Base-by-base conservation (phyloP, 1,140 invertebrate species). In the Drosophila teissieri region DNA sequence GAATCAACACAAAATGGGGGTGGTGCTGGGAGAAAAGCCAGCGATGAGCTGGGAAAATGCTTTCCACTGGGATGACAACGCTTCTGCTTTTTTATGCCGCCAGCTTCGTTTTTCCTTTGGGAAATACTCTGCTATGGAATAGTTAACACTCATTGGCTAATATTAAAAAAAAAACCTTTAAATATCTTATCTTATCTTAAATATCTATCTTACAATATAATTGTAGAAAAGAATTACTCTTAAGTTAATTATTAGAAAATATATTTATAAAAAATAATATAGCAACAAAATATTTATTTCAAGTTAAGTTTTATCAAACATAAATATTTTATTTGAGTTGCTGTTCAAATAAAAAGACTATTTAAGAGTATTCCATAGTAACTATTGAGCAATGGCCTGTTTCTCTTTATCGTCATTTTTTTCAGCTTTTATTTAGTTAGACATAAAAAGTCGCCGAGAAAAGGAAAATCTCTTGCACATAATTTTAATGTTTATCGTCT, bases 401-500 rank as follows among this genome's bases (percentile, higher is more conserved):
- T 19, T 19, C 8, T 36, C 34, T 67, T 61, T 81, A 64, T 55
- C 81, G 45, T 73, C 24, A 69, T 39, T 49, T 69, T 77, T 78
- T 62, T 42, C 19, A 39, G 17, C 34, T 63, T 64, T 57, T 52
- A 40, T 75, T 68, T 44, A 17, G 12, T 24, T 42, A 19, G 22
- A 27, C 15, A 36, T 15, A 67, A 65, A 63, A 49, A 69, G 15
- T 37, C 24, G 14, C 11, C 7, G 36, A 53, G 34, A 54, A 72
- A 55, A 64, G 31, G 40, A 60, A 84, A 84, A 85, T 85, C 72
- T 83, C 79, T 80, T 68, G 73, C 64, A 89, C 84, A 91, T 91
- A 89, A 91, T 91, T 91, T 89, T 91, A 89, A 91, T 91, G 89
- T 91, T 91, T 91, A 91, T 91, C 89, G 81, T 91, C 89, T 91